Evolutionary conservation across 2,797 vertebrate species (phyloP).

Genomic region (Tapirus indicus): DNA sequence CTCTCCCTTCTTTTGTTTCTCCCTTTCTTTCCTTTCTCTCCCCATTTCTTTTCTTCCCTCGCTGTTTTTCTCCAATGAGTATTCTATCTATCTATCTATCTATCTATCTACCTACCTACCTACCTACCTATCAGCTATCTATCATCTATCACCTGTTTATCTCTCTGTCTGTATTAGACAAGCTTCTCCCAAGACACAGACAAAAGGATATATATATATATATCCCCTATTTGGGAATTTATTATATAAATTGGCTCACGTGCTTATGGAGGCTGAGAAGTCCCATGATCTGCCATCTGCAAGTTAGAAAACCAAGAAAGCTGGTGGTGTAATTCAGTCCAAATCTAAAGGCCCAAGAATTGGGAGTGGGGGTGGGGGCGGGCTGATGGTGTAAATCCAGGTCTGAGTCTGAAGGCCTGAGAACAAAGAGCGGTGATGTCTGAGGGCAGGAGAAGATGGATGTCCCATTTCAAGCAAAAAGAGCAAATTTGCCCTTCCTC

Average conservation of each 20-base stretch:
- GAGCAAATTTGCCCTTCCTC: background rate
- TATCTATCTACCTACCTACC: background rate
- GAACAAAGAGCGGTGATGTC: background rate
- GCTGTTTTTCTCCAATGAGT: background rate
- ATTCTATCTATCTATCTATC: background rate
- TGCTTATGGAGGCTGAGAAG: too few relatives aligned
- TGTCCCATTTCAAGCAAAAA: background rate
- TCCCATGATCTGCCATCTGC: too few relatives aligned
- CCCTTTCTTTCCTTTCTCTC: background rate
- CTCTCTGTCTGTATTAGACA: background rate
- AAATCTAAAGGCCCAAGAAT: too few relatives aligned
- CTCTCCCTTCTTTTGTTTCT: background rate
- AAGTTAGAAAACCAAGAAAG: too few relatives aligned
- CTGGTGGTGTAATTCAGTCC: too few relatives aligned
- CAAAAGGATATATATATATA: background rate
- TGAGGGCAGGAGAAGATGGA: background rate
- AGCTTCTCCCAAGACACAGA: background rate
- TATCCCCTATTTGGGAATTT: too few relatives aligned
- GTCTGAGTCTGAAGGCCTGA: too few relatives aligned
- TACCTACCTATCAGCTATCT: too few relatives aligned
- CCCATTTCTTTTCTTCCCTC: background rate
- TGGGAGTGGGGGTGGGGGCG: too few relatives aligned
- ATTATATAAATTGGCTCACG: too few relatives aligned
- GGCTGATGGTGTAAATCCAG: background rate
- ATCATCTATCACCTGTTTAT: too few relatives aligned